These are phyloP conservation scores for Pyrrhosoma nymphula DNA, from an alignment of 2,888 invertebrate genomes.

Conservation along the genomic window DNA sequence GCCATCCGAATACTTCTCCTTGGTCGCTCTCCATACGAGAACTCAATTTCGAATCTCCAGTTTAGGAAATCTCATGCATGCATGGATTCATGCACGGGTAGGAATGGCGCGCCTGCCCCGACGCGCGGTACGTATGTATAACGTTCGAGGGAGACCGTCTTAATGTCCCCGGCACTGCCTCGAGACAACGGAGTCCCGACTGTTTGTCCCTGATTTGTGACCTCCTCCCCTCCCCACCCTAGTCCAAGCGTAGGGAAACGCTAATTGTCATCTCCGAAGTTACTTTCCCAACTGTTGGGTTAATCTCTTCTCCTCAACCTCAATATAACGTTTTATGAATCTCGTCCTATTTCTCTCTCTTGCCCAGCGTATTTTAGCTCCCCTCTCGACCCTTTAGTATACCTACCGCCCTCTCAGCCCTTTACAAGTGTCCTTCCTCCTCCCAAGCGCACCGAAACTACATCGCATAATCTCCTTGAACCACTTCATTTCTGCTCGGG, in stretches of 20 bases:
- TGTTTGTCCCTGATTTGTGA: slow-evolving; percentile 13
- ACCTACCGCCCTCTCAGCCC: neutral
- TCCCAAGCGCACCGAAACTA: neutral
- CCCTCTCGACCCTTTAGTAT: neutral
- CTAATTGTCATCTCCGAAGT: slow-evolving; percentile 39
- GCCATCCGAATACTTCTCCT: neutral
- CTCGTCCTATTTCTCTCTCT: neutral
- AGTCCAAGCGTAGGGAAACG: neutral
- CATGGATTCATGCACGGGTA: too few relatives aligned
- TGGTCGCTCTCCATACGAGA: neutral
- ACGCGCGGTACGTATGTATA: neutral
- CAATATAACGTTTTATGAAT: slow-evolving; percentile 13
- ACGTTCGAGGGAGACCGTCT: neutral
- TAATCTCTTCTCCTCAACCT: slow-evolving; percentile 26
- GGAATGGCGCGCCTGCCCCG: too few relatives aligned
- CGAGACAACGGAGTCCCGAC: neutral
- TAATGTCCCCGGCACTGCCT: neutral
- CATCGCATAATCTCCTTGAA: slow-evolving; percentile 59
- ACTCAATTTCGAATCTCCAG: neutral
- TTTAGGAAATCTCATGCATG: neutral
- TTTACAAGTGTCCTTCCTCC: neutral
- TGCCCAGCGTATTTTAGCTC: neutral
- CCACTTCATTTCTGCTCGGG: slow-evolving; percentile 33
- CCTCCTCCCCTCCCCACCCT: too few relatives aligned
- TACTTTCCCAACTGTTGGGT: neutral